Conservation (phyloP, 2,797 vertebrate genomes). For the Enteromius treurensis region DNA sequence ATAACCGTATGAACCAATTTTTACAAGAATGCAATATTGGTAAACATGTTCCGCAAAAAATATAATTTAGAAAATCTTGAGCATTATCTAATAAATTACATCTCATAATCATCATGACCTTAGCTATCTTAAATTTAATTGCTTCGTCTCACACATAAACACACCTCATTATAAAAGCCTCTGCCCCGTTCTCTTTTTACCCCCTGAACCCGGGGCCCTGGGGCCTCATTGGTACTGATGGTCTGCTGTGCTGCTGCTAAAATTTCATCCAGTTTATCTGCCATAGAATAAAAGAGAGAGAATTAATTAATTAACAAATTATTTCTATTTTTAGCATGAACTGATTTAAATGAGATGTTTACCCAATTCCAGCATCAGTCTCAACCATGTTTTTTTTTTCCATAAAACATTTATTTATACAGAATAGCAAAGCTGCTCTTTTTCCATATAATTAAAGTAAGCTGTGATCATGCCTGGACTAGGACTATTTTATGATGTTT, state of each 20-base stretch:
- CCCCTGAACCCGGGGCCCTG: constrained; percentile 80
- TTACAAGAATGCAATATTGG: background rate
- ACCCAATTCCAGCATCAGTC: background rate
- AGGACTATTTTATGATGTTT: background rate
- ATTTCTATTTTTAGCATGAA: background rate
- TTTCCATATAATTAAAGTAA: background rate
- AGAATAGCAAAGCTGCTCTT: background rate
- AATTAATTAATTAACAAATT: background rate
- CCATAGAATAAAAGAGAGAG: constrained; percentile 56
- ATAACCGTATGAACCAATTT: background rate
- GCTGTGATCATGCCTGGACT: background rate
- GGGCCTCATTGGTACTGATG: constrained; percentile 89
- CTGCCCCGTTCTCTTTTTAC: constrained; percentile 74
- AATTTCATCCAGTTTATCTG: constrained; percentile 95
- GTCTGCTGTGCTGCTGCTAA: constrained; percentile 94
- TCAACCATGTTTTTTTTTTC: background rate
- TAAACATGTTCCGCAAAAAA: background rate
- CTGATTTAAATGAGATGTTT: background rate
- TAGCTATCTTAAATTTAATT: background rate
- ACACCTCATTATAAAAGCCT: constrained; percentile 81
- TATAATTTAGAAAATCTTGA: background rate
- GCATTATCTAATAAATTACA: background rate
- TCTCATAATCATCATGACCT: background rate
- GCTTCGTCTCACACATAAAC: constrained; percentile 8
- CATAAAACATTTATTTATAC: background rate